phyloP scores from a whole-genome alignment of 2,113 vertebrate species.

The Catharus minimus region DNA sequence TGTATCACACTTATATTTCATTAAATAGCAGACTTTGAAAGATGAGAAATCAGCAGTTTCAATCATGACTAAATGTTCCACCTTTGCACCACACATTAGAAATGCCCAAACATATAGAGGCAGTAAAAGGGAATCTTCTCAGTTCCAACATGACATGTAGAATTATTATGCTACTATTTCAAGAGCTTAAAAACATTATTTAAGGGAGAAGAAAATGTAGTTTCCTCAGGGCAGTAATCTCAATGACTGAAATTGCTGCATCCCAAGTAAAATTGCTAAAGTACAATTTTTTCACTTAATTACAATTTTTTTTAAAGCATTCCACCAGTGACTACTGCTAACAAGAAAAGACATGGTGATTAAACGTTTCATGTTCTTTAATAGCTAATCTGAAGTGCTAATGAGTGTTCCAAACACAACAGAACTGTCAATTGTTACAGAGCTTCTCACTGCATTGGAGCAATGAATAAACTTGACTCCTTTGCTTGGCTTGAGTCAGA shows the following conservation, averaged over 20 bases:
- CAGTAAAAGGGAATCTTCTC: neutral
- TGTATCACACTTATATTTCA: neutral
- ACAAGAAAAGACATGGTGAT: conserved; percentile 16
- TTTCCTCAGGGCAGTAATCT: neutral
- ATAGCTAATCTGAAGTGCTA: conserved; percentile 32
- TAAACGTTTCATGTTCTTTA: conserved; percentile 45
- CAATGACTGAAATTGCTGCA: neutral
- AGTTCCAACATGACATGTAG: neutral
- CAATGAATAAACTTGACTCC: neutral
- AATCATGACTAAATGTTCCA: neutral
- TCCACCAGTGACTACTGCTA: neutral
- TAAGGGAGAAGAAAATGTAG: neutral
- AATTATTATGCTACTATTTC: neutral
- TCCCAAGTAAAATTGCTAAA: neutral
- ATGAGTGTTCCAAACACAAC: conserved; percentile 1
- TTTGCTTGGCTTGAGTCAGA: neutral
- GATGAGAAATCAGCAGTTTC: conserved; percentile 6
- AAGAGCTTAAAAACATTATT: neutral
- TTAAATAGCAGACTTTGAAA: conserved; percentile 1
- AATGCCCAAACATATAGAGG: neutral
- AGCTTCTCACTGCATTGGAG: neutral
- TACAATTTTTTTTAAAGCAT: neutral
- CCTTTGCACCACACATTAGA: neutral
- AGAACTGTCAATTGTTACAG: neutral
- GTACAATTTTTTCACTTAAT: conserved; percentile 8